Base-by-base conservation (phyloP, 2,113 vertebrate species). In the Amphiprion percula region DNA sequence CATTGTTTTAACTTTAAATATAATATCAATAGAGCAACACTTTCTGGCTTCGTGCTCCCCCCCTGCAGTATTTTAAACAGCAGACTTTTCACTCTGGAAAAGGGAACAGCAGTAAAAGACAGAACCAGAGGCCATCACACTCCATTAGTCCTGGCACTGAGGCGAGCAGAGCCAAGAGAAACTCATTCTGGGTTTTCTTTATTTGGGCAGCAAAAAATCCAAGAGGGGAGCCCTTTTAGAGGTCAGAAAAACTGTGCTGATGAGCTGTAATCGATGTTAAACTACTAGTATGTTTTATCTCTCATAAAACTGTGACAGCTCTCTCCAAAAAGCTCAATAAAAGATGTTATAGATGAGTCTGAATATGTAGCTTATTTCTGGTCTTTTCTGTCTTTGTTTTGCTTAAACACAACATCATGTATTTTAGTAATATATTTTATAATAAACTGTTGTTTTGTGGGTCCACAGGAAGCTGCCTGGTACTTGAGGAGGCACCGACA, bases 401-500 rank as follows among this genome's bases (percentile, higher is more conserved):
- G 8, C 33, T 10, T 37, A 37, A 37, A 37, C 33, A 37, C 33
- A 10, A 37, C 33, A 9, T 37, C 33, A 30, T 6, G 30, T 5
- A 30, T 30, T 30, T 4, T 30, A 30, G 1, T 4, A 30, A 30
- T 6, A 30, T 5, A 30, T 37, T 9, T 37, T 37, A 37, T 10
- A 37, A 2, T 37, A 37, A 37, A 37, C 33, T 50, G 46, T 68
- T n/a, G 64, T 11, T 77, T 23, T 83, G n/a, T 75, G 37, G 81
- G 14, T 79, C 59, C 62, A 0, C 86, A 99, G 98, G 94, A 96
- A 63, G 95, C 95, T 24, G 86, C 72, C 0, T 12, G 49, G 33
- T 96, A 97, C 83, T 81, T 98, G 78, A 93, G 93, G 54, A 96
- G 96, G 46, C 95, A 99, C 89, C 94, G 91, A 85, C 92, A 95